Evolutionary conservation across 2,888 invertebrate genomes (phyloP).

Genomic region (Sepioteuthis lessoniana): DNA sequence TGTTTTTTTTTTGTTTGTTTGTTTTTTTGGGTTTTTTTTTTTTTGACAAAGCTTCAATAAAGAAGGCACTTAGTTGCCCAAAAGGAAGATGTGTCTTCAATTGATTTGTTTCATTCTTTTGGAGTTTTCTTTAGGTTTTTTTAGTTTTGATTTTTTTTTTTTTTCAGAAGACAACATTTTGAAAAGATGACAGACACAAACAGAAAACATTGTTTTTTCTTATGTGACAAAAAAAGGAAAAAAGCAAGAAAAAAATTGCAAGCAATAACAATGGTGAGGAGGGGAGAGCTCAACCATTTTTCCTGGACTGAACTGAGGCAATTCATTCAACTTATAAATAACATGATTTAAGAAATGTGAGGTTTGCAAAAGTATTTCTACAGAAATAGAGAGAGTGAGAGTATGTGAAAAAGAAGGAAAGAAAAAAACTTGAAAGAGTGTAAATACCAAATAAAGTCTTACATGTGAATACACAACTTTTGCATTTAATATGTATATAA

Average conservation of each 20-base stretch:
- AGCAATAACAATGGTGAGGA: not conserved
- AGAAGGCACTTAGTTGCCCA: not conserved
- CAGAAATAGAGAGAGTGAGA: not conserved
- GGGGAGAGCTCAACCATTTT: not conserved
- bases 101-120: not conserved
- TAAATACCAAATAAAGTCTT: too few relatives aligned
- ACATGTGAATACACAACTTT: too few relatives aligned
- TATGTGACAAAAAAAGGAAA: not conserved
- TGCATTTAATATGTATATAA: too few relatives aligned
- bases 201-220: not conserved
- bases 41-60: not conserved
- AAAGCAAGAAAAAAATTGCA: too few relatives aligned
- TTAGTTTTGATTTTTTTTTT: not conserved
- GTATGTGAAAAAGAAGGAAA: not conserved
- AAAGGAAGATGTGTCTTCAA: not conserved
- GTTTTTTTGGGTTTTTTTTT: too few relatives aligned
- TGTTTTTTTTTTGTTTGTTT: too few relatives aligned
- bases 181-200: conserved; percentile 1
- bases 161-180: not conserved
- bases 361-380: not conserved
- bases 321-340: conserved; percentile 33
- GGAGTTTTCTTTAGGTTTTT: too few relatives aligned
- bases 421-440: too few relatives aligned
- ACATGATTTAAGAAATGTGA: not conserved
- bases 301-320: not conserved